Percentiles rank a stretch among this genome's conserved stretches.
These are phyloP conservation scores for Coleophora flavipennella DNA, from an alignment of 2,888 invertebrate species.

Conservation along the genomic window DNA sequence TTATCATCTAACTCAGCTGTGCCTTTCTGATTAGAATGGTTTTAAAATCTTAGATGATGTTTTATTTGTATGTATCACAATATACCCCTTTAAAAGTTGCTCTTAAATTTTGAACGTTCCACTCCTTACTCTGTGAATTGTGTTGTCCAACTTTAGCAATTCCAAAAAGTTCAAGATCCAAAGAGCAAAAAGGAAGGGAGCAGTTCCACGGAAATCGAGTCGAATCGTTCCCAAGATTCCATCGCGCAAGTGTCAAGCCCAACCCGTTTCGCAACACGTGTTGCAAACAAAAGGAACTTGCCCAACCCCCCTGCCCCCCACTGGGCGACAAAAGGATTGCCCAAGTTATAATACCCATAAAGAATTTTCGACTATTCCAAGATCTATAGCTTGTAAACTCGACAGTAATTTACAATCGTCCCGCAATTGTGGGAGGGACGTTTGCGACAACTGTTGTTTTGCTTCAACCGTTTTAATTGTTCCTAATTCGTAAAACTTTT, in stretches of 20 bases:
- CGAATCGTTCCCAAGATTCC: conserved; percentile 42
- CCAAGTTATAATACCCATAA: conserved; percentile 69
- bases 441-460: conserved; percentile 69
- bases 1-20: no score
- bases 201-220: conserved; percentile 45
- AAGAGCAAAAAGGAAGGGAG: conserved; percentile 37
- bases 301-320: conserved; percentile 38
- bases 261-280: conserved; percentile 71
- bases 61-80: no score
- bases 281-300: conserved; percentile 67
- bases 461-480: conserved; percentile 67
- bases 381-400: conserved; percentile 66
- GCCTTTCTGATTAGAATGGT: no score
- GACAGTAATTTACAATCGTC: conserved; percentile 64
- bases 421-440: conserved; percentile 66
- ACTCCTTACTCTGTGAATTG: conserved; percentile 10
- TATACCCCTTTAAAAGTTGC: no score
- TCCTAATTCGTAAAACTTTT: conserved; percentile 68
- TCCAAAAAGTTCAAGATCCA: no score
- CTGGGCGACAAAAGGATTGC: conserved; percentile 66
- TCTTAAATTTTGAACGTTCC: conserved; percentile 12
- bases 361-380: conserved; percentile 58
- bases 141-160: no score
- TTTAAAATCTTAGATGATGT: no score
- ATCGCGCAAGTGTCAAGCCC: conserved; percentile 56